A percentile compares a stretch with the other conserved stretches of the same genome.
Evolutionary conservation across 2,113 vertebrate species (phyloP).

Genomic region (Grantiella picta): DNA sequence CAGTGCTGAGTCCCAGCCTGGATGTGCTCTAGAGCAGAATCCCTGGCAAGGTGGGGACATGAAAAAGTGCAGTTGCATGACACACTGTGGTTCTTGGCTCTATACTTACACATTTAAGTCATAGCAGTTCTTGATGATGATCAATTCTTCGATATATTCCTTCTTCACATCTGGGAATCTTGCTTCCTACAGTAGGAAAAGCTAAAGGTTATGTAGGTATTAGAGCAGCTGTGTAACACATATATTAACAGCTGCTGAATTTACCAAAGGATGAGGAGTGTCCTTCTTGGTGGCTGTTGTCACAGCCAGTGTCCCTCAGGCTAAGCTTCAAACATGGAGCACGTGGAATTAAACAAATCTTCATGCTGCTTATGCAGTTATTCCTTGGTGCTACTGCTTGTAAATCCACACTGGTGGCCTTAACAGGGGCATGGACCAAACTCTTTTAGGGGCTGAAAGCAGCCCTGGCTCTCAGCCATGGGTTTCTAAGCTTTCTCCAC

Average conservation of each 20-base stretch:
- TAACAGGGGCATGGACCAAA: neutral
- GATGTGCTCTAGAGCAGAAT: neutral
- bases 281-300: neutral
- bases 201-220: neutral
- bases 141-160: constrained; percentile 77
- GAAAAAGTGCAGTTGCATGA: neutral
- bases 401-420: neutral
- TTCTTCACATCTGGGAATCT: constrained; percentile 78
- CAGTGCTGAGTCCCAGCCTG: neutral
- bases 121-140: constrained; percentile 75
- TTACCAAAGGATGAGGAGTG: neutral
- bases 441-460: neutral
- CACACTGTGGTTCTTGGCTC: neutral
- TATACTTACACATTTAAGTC: constrained; percentile 81
- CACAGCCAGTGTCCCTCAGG: neutral
- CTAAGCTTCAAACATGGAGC: neutral
- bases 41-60: neutral
- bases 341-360: rapidly evolving
- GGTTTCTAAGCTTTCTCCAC: neutral
- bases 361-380: neutral
- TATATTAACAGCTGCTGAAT: neutral
- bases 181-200: constrained; percentile 71
- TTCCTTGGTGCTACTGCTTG: neutral
- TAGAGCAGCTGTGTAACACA: neutral
- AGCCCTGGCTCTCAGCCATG: neutral